These are phyloP conservation scores for Pycnonotus jocosus DNA, from an alignment of 2,113 vertebrate species.

Conservation along the genomic window DNA sequence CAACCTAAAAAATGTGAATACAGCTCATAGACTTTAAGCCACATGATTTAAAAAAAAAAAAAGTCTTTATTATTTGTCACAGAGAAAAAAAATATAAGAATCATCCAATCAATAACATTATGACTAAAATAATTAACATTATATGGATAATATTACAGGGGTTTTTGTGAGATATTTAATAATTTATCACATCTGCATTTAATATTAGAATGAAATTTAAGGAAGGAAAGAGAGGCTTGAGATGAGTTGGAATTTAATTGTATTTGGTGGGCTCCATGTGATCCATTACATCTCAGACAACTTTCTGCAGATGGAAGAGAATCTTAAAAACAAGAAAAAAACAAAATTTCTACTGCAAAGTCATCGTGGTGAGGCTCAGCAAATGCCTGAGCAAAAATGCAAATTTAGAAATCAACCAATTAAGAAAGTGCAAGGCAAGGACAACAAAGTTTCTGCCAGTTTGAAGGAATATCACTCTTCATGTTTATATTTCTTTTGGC, in stretches of 20 bases:
- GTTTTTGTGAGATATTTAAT: neutral
- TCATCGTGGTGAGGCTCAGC: neutral
- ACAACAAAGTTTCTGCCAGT: neutral
- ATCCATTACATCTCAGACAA: neutral
- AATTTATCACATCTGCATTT: neutral
- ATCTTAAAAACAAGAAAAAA: neutral
- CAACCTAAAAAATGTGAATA: neutral
- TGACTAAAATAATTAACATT: neutral
- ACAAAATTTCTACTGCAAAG: neutral
- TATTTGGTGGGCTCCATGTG: neutral
- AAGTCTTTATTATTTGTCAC: neutral
- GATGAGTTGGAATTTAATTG: neutral
- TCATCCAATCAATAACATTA: neutral
- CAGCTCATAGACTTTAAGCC: neutral
- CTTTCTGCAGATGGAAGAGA: neutral
- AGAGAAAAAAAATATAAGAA: neutral
- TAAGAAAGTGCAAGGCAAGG: neutral
- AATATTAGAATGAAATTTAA: neutral
- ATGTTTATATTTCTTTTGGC: neutral
- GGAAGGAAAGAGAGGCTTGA: neutral
- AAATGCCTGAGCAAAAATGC: neutral
- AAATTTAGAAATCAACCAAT: neutral
- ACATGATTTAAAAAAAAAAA: neutral
- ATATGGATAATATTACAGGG: neutral
- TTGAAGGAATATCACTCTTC: neutral